These are phyloP conservation scores for Cephus runcator DNA, from an alignment of 2,888 invertebrate species.

Conservation along the genomic window DNA sequence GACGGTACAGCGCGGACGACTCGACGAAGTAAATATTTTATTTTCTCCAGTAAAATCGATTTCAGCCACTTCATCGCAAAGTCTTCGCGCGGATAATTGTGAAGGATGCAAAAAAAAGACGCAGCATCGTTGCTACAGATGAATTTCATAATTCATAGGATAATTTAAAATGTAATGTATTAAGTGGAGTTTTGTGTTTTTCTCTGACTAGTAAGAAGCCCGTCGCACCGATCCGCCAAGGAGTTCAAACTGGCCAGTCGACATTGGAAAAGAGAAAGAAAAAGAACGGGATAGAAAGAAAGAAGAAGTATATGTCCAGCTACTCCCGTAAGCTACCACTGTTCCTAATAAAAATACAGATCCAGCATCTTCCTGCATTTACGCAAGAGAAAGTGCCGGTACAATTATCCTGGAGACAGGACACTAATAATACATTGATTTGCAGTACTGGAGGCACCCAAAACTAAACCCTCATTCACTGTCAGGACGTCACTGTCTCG, in stretches of 20 bases:
- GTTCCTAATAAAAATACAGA: background rate
- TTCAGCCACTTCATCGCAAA: background rate
- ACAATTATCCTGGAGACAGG: background rate
- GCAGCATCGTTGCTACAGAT: background rate
- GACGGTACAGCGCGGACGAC: background rate
- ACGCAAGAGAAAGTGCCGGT: background rate
- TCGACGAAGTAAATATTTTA: background rate
- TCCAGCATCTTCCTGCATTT: background rate
- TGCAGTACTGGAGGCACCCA: background rate
- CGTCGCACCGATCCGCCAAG: background rate
- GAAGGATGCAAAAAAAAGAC: background rate
- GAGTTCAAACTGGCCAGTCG: background rate
- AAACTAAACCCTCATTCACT: background rate
- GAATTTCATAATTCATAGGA: background rate
- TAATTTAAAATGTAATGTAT: background rate
- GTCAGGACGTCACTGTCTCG: background rate
- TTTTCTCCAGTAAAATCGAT: background rate
- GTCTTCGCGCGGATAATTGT: background rate
- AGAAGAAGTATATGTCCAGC: background rate
- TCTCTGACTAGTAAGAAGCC: background rate
- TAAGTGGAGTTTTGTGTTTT: background rate
- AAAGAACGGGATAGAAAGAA: background rate
- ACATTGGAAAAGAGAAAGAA: background rate
- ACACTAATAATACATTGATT: background rate
- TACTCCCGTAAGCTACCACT: background rate